Base-by-base conservation (phyloP, 2,888 invertebrate species). In the Drosophila kambysellisi region DNA sequence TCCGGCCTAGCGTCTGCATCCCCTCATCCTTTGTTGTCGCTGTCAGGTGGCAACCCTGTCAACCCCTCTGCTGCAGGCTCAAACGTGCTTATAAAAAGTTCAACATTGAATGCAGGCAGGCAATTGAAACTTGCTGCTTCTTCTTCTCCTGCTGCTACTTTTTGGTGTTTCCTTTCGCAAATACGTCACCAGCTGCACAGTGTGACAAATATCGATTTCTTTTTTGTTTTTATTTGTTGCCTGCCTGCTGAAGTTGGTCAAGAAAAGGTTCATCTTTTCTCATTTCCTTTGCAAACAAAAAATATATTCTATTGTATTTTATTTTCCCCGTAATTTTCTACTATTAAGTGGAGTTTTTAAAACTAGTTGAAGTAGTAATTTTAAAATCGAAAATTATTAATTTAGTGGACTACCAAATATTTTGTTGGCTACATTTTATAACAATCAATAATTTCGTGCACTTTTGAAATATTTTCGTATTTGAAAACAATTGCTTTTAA, bases 1-100 rank as follows among this genome's bases (percentile, higher is more conserved):
- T 85, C 90, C 85, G 84, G 89, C 75, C 69, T 4, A 25, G 17
- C 11, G 37, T 67, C 54, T 39, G 53, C 78, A 74, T 60, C 78
- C 81, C 68, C 59, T 41, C 69, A 46, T 35, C 17, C 39, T 25
- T 33, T 56, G 39, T 39, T 41, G 56, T 25, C 41, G 33, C 57
- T 52, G 85, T 84, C 88, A 82, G 82, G 82, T 83, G 88, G 79
- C 88, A 73, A 67, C 70, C 58, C 77, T 76, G 63, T 70, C 60
- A 41, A 39, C 65, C 57, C 71, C 72, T 54, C 15, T 51, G 29
- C 32, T 50, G n/a, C 56, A 30, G 56, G 56, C 56, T 43, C 20
- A 41, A 20, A 56, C 66, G 46, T 66, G 53, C 32, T 60, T 48
- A 12, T 12, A 30, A 54, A 32, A 52, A 35, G 41, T 33, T 12